These are phyloP conservation scores for Fissipunctia ypsillon DNA, from an alignment of 2,888 invertebrate genomes.

Conservation along the genomic window DNA sequence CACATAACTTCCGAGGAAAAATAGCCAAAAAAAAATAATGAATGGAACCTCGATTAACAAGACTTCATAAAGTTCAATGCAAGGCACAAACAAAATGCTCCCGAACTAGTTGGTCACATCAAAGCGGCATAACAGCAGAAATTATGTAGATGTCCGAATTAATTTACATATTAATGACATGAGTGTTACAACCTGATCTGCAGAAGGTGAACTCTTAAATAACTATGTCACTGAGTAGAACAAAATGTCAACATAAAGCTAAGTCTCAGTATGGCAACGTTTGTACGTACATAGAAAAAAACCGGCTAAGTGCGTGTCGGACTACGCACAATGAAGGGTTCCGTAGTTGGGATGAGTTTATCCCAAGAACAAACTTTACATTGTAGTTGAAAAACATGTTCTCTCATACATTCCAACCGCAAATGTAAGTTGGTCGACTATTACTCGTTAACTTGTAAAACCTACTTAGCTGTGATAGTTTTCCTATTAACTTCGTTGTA, in stretches of 20 bases:
- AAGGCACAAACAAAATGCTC: constrained; percentile 14
- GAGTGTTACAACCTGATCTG: background rate
- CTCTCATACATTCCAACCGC: too few species aligned
- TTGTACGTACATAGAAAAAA: too few species aligned
- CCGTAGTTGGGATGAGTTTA: too few species aligned
- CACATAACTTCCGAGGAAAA: constrained; percentile 16
- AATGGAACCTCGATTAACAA: constrained; percentile 45
- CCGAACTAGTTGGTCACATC: constrained; percentile 50
- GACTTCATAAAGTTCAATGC: constrained; percentile 45
- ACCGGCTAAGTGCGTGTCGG: too few species aligned
- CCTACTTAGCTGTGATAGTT: too few species aligned
- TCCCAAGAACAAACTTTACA: too few species aligned
- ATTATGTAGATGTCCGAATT: constrained; percentile 49
- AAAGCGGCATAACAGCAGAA: constrained; percentile 46
- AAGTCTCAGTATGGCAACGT: too few species aligned
- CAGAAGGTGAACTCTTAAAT: constrained; percentile 41
- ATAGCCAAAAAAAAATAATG: constrained; percentile 22
- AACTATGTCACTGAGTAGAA: background rate
- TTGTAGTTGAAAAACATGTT: too few species aligned
- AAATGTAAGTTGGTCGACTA: too few species aligned
- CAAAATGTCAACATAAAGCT: background rate
- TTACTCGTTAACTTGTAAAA: too few species aligned
- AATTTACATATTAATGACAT: constrained; percentile 45
- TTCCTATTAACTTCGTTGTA: too few species aligned
- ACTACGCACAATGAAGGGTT: too few species aligned